phyloP scores from a whole-genome alignment of 2,888 invertebrate species.

The Apamea crenata region DNA sequence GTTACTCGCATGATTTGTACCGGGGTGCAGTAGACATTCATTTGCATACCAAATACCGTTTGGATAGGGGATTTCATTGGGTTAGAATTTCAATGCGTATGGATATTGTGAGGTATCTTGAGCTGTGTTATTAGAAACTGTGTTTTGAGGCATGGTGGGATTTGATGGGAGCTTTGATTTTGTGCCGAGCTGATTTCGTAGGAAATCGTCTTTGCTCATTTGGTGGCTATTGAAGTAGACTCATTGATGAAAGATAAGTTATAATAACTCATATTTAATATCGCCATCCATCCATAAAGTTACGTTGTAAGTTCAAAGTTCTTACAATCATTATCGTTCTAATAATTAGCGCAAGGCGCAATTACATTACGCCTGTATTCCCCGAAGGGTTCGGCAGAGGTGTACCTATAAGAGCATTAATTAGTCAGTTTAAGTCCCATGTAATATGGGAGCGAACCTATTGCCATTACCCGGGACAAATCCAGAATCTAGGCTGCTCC shows the following conservation, averaged over 20 bases:
- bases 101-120: slow-evolving; percentile 36
- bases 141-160: slow-evolving; percentile 6
- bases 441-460: too few relatives aligned
- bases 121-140: slow-evolving; percentile 12
- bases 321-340: background rate
- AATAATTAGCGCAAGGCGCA: background rate
- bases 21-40: slow-evolving; percentile 59
- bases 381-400: too few relatives aligned
- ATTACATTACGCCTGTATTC: too few relatives aligned
- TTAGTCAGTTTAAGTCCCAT: too few relatives aligned
- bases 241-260: background rate
- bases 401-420: too few relatives aligned
- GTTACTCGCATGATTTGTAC: slow-evolving; percentile 73
- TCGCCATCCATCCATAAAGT: background rate
- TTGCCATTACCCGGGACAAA: too few relatives aligned
- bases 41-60: slow-evolving; percentile 65
- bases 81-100: slow-evolving; percentile 64
- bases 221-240: background rate
- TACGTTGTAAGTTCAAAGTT: background rate
- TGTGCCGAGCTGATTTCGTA: background rate
- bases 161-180: background rate
- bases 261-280: background rate
- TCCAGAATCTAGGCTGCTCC: too few relatives aligned
- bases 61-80: slow-evolving; percentile 61
- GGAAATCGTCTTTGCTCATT: background rate